Evolutionary conservation across 2,888 invertebrate genomes (phyloP), one percentile per base, ranked within the genome.

Genomic region (Neoascia interrupta): DNA sequence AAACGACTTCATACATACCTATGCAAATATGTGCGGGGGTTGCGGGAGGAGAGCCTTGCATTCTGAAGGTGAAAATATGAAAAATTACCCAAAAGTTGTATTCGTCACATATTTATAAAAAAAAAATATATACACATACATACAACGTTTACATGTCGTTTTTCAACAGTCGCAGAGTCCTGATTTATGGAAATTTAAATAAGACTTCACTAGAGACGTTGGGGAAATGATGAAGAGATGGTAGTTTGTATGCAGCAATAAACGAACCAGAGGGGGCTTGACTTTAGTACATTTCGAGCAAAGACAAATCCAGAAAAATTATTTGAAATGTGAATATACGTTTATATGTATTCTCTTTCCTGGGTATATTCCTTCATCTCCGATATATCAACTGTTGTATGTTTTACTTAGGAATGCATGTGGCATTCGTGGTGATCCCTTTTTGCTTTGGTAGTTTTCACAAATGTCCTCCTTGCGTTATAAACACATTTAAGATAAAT

Each of bases 111-210:
- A 61, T 79, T 54, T 56, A 61, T 5, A 60, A 70, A 69, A 60
- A 58, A 37, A 31, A 3, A n/a, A 34, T 39, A 69, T 43, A 31
- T 45, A 72, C 26, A 23, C 13, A 36, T 36, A 45, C 13, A 43
- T 68, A 47, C 26, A 36, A n/a, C 10, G 31, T 66, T 51, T 16
- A 37, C 51, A 47, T 54, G 64, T 61, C 47, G 49, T 49, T 72
- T 68, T 64, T 73, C 60, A 73, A 73, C 72, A 60, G 79, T 54
- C 66, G 60, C 66, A 61, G 56, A 72, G 79, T 56, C 51, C 66
- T 82, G 82, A 82, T 82, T 82, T 82, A 82, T 82, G 82, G 69
- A 82, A 82, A 82, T 82, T 81, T 82, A 82, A 82, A 82, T 82
- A 82, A 82, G 82, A 82, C 79, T 81, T 75, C 70, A 60, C 70